Evolutionary conservation across 2,888 invertebrate genomes (phyloP).

Genomic region (Caenorhabditis sp.): DNA sequence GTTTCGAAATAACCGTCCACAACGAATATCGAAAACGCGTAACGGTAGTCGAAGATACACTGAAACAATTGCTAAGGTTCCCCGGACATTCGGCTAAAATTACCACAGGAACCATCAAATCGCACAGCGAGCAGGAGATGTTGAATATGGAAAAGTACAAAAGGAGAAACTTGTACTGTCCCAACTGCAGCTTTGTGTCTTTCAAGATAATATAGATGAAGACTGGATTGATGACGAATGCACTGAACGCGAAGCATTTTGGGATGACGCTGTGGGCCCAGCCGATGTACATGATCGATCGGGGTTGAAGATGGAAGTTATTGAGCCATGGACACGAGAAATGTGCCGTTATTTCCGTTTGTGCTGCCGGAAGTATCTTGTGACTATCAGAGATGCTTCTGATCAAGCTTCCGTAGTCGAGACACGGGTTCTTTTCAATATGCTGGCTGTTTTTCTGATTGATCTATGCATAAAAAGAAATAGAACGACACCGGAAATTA

Average conservation of each 20-base stretch:
- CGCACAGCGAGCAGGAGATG: constrained; percentile 31
- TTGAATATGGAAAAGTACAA: constrained; percentile 38
- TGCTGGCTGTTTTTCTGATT: too few species aligned
- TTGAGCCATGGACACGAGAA: too few species aligned
- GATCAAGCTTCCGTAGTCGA: too few species aligned
- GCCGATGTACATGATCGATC: constrained; percentile 25
- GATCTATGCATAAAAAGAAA: too few species aligned
- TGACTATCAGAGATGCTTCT: too few species aligned
- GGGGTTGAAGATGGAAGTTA: too few species aligned
- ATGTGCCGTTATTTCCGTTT: too few species aligned
- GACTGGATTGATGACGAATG: constrained; percentile 26
- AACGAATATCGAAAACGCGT: constrained; percentile 29
- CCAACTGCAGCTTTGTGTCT: constrained; percentile 21
- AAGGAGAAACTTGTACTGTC: constrained; percentile 23
- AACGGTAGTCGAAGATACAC: constrained; percentile 19
- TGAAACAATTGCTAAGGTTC: too few species aligned
- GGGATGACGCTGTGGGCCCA: constrained; percentile 24
- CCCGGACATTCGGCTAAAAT: too few species aligned
- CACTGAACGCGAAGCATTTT: constrained; percentile 4
- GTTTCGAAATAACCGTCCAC: constrained; percentile 18
- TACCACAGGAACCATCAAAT: constrained; percentile 18
- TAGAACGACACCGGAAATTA: too few species aligned
- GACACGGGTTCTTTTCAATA: too few species aligned
- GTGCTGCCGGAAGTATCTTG: too few species aligned
- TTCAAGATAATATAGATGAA: constrained; percentile 21